These are phyloP conservation scores for Craterocephalus amniculus DNA, from an alignment of 2,797 vertebrate genomes.

Conservation along the genomic window DNA sequence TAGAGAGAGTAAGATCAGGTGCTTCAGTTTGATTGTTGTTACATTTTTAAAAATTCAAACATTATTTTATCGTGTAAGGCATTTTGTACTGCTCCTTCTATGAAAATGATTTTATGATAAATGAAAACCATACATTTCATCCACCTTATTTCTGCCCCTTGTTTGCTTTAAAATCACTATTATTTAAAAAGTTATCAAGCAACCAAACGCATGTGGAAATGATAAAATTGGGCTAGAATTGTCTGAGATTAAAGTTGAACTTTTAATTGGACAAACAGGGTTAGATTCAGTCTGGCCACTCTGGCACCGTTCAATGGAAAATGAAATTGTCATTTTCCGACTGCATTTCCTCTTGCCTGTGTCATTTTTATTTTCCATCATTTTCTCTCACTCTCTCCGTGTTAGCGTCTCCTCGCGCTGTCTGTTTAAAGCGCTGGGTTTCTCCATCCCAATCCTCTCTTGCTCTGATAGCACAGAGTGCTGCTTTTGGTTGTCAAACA, in stretches of 20 bases:
- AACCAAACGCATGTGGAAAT: not conserved
- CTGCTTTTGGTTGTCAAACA: slow-evolving; percentile 55
- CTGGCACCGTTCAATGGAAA: not conserved
- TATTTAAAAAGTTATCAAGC: not conserved
- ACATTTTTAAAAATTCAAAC: too few relatives aligned
- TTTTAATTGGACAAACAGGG: not conserved
- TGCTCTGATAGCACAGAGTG: slow-evolving; percentile 16
- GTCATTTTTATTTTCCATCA: slow-evolving; percentile 30
- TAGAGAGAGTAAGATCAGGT: too few relatives aligned
- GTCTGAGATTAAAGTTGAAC: not conserved
- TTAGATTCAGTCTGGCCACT: slow-evolving; percentile 8
- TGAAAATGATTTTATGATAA: not conserved
- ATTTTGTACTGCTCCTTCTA: too few relatives aligned
- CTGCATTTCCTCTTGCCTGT: slow-evolving; percentile 14
- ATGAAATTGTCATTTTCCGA: slow-evolving; percentile 22
- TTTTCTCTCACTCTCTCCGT: slow-evolving; percentile 30
- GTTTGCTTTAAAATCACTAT: not conserved
- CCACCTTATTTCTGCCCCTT: not conserved
- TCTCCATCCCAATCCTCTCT: slow-evolving; percentile 30
- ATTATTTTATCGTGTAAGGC: too few relatives aligned
- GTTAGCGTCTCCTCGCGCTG: slow-evolving; percentile 17
- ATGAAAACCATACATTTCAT: too few relatives aligned
- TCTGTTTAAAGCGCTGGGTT: slow-evolving; percentile 20
- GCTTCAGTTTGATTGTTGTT: too few relatives aligned
- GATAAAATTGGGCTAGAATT: too few relatives aligned